These are phyloP conservation scores for Athalia rosae DNA, from an alignment of 2,888 invertebrate species.

Conservation along the genomic window DNA sequence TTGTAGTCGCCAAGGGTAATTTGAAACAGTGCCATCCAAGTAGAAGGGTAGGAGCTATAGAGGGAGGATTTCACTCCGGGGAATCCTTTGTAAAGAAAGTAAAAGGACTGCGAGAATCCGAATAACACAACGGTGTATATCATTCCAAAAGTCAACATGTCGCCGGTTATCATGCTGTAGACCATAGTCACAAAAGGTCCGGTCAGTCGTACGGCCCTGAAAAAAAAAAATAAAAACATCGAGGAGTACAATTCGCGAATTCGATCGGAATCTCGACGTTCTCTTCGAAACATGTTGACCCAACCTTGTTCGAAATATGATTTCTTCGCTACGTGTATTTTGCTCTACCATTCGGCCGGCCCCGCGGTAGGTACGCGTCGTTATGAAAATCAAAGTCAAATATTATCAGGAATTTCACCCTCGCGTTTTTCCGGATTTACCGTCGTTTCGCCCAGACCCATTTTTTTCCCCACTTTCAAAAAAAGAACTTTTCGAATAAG, in stretches of 20 bases:
- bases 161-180: conserved; percentile 98
- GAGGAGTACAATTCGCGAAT: not conserved
- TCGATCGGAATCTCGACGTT: no score
- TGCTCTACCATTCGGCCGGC: no score
- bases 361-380: no score
- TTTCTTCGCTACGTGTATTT: no score
- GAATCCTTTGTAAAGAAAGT: conserved; percentile 94
- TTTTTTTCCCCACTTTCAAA: conserved; percentile 26
- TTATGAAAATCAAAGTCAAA: no score
- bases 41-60: conserved; percentile 90
- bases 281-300: no score
- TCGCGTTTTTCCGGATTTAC: conserved; percentile 5
- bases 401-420: not conserved
- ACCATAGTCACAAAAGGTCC: conserved; percentile 99
- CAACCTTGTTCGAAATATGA: no score
- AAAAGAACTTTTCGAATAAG: conserved; percentile 28
- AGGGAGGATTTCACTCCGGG: conserved; percentile 87
- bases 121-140: conserved; percentile 96
- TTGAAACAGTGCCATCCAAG: conserved; percentile 98
- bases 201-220: conserved; percentile 92
- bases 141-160: conserved; percentile 98
- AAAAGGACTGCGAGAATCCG: conserved; percentile 97
- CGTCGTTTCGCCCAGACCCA: conserved; percentile 31
- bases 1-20: conserved; percentile 98
- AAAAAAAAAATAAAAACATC: conserved; percentile 3